Conservation (phyloP, 1,140 invertebrate species). For the Vollenhovia emeryi region DNA sequence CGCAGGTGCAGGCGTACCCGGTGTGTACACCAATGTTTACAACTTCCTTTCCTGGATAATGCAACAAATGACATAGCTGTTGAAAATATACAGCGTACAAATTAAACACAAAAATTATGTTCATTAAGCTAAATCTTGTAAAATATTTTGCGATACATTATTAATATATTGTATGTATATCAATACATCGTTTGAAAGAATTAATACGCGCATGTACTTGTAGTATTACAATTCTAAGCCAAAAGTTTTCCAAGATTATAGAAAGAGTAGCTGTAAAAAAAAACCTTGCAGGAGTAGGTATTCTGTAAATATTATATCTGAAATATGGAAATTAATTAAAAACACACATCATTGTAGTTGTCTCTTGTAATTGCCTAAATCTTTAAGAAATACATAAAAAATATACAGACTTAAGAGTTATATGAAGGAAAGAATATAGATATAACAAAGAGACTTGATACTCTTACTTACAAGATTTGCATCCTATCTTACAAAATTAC, state of each 20-base stretch:
- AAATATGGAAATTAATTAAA: not conserved
- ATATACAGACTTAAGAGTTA: constrained; percentile 51
- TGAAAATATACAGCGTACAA: not conserved
- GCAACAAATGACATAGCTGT: constrained; percentile 57
- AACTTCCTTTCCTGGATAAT: constrained; percentile 88
- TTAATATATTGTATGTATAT: not conserved
- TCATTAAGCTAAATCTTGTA: not conserved
- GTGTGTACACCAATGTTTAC: constrained; percentile 89
- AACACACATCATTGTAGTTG: not conserved
- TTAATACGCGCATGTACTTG: too few species aligned
- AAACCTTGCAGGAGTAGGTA: not conserved
- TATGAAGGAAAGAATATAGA: constrained; percentile 9
- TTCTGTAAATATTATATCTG: not conserved
- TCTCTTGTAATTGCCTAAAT: constrained; percentile 41
- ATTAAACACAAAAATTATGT: not conserved
- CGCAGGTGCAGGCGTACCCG: constrained; percentile 87
- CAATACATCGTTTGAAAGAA: not conserved
- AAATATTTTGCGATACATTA: not conserved
- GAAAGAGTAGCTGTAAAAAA: not conserved
- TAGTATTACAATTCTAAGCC: not conserved
- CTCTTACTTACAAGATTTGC: constrained; percentile 35
- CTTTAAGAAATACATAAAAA: constrained; percentile 50
- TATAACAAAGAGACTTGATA: constrained; percentile 46
- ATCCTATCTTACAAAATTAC: constrained; percentile 13
- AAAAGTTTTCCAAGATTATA: not conserved